Conservation (phyloP, 1,140 invertebrate species). For the Pseudomyrmex cubaensis region DNA sequence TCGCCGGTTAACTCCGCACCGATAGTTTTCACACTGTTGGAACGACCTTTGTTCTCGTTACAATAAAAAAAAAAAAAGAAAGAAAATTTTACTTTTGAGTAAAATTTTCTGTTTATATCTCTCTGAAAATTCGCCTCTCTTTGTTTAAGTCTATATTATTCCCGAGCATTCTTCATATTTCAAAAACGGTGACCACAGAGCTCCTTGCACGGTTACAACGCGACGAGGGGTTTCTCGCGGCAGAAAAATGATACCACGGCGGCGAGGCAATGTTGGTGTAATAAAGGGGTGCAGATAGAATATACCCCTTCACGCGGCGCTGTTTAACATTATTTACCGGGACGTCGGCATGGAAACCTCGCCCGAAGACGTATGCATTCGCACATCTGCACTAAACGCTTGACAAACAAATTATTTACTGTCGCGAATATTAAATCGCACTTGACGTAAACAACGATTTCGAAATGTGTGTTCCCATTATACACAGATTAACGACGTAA, state of each 20-base stretch:
- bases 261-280: constrained; percentile 26
- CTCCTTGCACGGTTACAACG: constrained; percentile 9
- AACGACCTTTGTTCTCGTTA: not conserved
- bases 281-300: constrained; percentile 54
- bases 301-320: constrained; percentile 14
- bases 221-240: not conserved
- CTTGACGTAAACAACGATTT: not conserved
- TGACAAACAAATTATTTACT: constrained; percentile 42
- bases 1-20: not conserved
- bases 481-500: not conserved
- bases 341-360: constrained; percentile 64
- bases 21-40: not conserved
- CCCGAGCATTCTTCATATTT: constrained; percentile 12
- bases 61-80: not conserved
- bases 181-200: constrained; percentile 18
- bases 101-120: not conserved
- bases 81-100: not conserved
- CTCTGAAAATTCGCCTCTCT: not conserved
- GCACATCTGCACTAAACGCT: constrained; percentile 7
- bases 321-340: constrained; percentile 72
- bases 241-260: constrained; percentile 55
- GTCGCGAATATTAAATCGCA: not conserved
- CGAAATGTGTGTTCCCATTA: not conserved
- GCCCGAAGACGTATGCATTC: constrained; percentile 50
- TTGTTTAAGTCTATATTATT: not conserved